phyloP scores from a whole-genome alignment of 2,888 invertebrate species.

The Pyrrhosoma nymphula region DNA sequence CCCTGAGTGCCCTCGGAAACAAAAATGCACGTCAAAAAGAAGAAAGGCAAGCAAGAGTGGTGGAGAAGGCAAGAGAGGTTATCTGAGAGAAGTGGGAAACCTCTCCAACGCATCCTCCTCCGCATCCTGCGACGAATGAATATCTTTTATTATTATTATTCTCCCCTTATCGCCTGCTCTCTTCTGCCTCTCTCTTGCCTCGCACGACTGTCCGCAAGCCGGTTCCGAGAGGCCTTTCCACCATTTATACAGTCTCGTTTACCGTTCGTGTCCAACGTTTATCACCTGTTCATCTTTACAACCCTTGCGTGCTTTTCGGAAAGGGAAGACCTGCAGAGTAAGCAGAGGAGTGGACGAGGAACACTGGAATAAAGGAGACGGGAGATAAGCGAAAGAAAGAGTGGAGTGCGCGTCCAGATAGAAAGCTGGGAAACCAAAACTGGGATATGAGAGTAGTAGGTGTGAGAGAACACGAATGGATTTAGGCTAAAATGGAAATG shows the following conservation, averaged over 20 bases:
- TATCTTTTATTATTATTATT: constrained; percentile 42
- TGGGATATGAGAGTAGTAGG: not conserved
- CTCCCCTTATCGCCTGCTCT: not conserved
- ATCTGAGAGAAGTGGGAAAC: not conserved
- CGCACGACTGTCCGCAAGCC: constrained; percentile 20
- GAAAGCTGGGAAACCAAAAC: not conserved
- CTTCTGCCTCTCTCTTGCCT: not conserved
- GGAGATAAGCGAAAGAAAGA: not conserved
- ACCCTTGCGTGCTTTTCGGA: constrained; percentile 58
- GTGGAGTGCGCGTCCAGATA: not conserved
- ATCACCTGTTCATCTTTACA: constrained; percentile 61
- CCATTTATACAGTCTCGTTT: constrained; percentile 62
- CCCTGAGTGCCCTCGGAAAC: not conserved
- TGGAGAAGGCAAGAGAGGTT: not conserved
- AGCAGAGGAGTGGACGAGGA: constrained; percentile 6
- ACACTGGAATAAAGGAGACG: not conserved
- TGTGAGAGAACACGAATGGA: not conserved
- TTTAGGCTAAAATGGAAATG: not conserved
- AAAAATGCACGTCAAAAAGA: not conserved
- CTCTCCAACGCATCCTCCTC: constrained; percentile 31
- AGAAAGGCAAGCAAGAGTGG: too few relatives aligned
- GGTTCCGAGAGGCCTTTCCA: constrained; percentile 2
- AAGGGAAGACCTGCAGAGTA: constrained; percentile 30
- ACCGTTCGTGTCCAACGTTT: constrained; percentile 39
- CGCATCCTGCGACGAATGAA: constrained; percentile 24